A percentile compares a stretch with the other conserved stretches of the same genome.
These are phyloP conservation scores for Cheumatopsyche charites DNA, from an alignment of 1,140 invertebrate genomes.

Conservation along the genomic window DNA sequence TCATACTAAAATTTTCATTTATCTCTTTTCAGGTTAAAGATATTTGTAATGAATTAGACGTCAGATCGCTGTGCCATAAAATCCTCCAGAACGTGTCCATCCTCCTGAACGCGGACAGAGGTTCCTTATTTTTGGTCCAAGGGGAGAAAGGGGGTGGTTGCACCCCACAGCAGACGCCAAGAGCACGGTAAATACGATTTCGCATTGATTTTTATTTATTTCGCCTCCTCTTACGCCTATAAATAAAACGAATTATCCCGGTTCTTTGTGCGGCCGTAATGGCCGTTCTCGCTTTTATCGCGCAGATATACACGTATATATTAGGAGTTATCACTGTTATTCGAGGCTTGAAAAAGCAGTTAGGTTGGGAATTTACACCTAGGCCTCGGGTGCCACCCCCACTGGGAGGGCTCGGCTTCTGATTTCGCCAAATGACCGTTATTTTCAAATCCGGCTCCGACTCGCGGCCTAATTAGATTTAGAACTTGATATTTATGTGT, in stretches of 20 bases:
- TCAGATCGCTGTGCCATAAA: constrained; percentile 92
- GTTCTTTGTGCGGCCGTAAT: too few relatives aligned
- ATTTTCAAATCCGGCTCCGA: not conserved
- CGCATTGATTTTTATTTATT: too few relatives aligned
- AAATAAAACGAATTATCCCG: too few relatives aligned
- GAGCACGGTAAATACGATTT: constrained; percentile 53
- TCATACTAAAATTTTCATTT: too few relatives aligned
- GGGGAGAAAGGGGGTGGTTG: constrained; percentile 66
- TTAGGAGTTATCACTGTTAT: constrained; percentile 5
- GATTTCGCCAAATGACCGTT: constrained; percentile 13
- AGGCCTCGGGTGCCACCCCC: not conserved
- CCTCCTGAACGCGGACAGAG: constrained; percentile 88
- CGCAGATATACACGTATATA: not conserved
- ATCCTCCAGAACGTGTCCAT: constrained; percentile 95
- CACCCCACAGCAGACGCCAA: constrained; percentile 53
- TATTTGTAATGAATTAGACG: constrained; percentile 94
- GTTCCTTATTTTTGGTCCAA: constrained; percentile 91
- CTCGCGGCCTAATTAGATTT: not conserved
- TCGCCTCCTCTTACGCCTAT: too few relatives aligned
- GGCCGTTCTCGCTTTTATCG: too few relatives aligned
- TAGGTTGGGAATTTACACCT: constrained; percentile 10
- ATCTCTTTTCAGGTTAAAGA: constrained; percentile 79
- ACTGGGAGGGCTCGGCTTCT: not conserved
- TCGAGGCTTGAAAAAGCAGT: constrained; percentile 9
- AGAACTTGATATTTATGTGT: not conserved